A percentile compares a stretch with the other conserved stretches of the same genome.
phyloP scores from a whole-genome alignment of 2,113 vertebrate species.

The Geothlypis trichas region DNA sequence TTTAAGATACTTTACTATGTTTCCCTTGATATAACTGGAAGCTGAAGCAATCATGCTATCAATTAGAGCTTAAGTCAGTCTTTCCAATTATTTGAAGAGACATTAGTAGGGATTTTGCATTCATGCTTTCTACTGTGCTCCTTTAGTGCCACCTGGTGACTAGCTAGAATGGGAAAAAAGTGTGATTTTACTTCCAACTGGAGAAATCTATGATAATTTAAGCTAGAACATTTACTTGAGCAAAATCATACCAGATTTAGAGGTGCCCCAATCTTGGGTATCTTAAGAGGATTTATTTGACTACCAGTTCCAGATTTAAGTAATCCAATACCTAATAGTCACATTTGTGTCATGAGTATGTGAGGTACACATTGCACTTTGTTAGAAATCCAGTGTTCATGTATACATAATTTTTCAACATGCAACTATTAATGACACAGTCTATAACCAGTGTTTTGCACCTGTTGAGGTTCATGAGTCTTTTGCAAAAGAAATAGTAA shows the following conservation, averaged over 20 bases:
- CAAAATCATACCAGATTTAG: neutral
- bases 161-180: neutral
- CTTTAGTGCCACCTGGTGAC: constrained; percentile 94
- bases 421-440: neutral
- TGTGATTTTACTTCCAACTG: neutral
- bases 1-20: constrained; percentile 68
- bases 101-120: neutral
- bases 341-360: neutral
- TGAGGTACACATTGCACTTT: neutral
- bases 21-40: constrained; percentile 70
- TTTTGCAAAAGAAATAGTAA: neutral
- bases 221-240: neutral
- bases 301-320: neutral
- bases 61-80: constrained; percentile 70
- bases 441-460: neutral
- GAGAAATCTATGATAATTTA: neutral
- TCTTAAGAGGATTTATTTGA: neutral
- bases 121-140: constrained; percentile 60
- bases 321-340: neutral
- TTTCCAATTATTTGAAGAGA: constrained; percentile 30
- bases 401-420: neutral
- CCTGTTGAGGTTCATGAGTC: neutral
- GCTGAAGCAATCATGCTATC: constrained; percentile 72
- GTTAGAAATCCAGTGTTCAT: neutral
- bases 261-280: neutral